Evolutionary conservation across 2,888 invertebrate species (phyloP), one percentile per base, ranked within the genome.

Genomic region (Eucera pruinosa): DNA sequence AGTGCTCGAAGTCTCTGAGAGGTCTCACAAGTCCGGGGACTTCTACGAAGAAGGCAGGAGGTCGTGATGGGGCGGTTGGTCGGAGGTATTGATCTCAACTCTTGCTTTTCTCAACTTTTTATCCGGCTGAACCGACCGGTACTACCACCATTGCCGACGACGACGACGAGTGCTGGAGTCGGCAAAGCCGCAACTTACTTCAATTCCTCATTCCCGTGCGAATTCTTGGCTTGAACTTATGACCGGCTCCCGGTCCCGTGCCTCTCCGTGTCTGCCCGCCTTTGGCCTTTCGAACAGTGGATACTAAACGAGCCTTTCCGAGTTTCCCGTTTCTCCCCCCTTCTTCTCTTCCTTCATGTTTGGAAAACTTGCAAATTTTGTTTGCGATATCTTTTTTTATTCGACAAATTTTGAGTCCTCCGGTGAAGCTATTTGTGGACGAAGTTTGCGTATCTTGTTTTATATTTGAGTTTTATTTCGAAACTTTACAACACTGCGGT

Each of bases 81-180:
- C 88, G 90, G 88, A 90, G 90, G 91, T 92, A 92, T 92, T 92
- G 92, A 92, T 92, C 92, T 90, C 88, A 90, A 91, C 92, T 92
- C 91, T 91, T 91, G 90, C 90, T 91, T 92, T 91, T 91, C 91
- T 92, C 89, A 90, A 91, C 90, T 91, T 92, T 91, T 91, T 92
- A 91, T 91, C 90, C 91, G 83, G 85, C 88, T 87, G 89, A 89
- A 90, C 88, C 89, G 88, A 87, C 88, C 86, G 82, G 85, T 86
- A 85, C 88, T 82, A 89, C 86, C 84, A 81, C 77, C 36, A 33
- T 83, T 83, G 79, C 81, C 33, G 50, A 64, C 84, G 87, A 81
- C 83, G 86, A 86, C 84, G 87, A 81, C 85, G 86, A 86, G 76
- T 70, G 69, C 81, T 81, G 83, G 83, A 85, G 78, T 78, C 85